phyloP scores from a whole-genome alignment of 1,140 invertebrate genomes.

The Lepidurus apus region DNA sequence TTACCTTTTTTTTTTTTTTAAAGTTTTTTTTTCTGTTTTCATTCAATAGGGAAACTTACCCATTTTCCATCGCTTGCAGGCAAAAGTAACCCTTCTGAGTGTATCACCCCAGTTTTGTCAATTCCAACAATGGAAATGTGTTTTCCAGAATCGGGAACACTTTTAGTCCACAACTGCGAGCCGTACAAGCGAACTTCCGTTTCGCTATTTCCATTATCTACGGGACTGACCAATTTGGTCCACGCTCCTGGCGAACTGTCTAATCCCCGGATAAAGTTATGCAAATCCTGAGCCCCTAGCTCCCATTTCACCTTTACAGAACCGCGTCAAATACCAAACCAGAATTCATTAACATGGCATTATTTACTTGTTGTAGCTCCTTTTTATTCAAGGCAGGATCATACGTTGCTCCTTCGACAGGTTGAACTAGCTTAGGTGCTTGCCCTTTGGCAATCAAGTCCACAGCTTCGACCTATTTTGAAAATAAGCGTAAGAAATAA shows the following conservation, averaged over 20 bases:
- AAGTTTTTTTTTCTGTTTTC: not conserved
- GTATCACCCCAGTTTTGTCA: slow-evolving; percentile 59
- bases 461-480: slow-evolving; percentile 68
- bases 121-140: slow-evolving; percentile 58
- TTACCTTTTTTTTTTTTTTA: slow-evolving; percentile 47
- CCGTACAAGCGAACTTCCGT: slow-evolving; percentile 70
- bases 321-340: slow-evolving; percentile 6
- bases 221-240: slow-evolving; percentile 54
- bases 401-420: slow-evolving; percentile 82
- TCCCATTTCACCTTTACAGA: slow-evolving; percentile 63
- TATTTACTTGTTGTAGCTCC: slow-evolving; percentile 60
- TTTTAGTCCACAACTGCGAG: slow-evolving; percentile 63
- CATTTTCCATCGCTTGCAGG: slow-evolving; percentile 66
- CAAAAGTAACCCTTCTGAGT: slow-evolving; percentile 73
- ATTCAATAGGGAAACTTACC: slow-evolving; percentile 49
- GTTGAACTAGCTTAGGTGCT: slow-evolving; percentile 72
- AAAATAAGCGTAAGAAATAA: not conserved
- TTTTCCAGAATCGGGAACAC: slow-evolving; percentile 55
- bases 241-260: slow-evolving; percentile 90
- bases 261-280: slow-evolving; percentile 89
- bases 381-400: slow-evolving; percentile 83
- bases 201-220: slow-evolving; percentile 36
- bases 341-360: slow-evolving; percentile 32
- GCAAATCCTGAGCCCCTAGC: slow-evolving; percentile 61
- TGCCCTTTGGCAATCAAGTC: slow-evolving; percentile 74